Evolutionary conservation across 2,113 vertebrate genomes (phyloP), one percentile per base, ranked within the genome.

Genomic region (Chrysochloris asiatica): DNA sequence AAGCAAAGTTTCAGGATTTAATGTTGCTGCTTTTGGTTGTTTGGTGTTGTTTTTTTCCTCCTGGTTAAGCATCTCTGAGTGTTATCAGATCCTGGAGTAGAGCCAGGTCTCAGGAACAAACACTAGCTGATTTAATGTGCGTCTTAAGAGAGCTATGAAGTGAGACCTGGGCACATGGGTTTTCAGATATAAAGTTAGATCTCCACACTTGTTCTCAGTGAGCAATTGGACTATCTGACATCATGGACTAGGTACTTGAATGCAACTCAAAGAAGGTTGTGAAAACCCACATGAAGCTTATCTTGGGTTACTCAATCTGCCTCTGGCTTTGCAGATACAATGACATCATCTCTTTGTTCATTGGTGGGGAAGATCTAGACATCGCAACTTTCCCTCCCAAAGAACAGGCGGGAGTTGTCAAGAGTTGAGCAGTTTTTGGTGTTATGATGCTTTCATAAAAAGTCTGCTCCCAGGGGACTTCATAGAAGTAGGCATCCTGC

Each of bases 31-130:
- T 67, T 36, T 36, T 5, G 8, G 33, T 28, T 50, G 22, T 30
- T 30, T 26, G 26, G 22, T 61, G 3, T 75, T 28, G 41, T 50
- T 82, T 24, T 90, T 36, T 67, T 67, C 63, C 36, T 14, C 65
- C n/a, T 33, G 38, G 28, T 30, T 54, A 84, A 88, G 28, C 24
- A 38, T 83, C 69, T 50, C 45, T 78, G 43, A 81, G 52, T 28
- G 28, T 47, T 89, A 85, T 93, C 90, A 89, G 93, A 91, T 89
- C 38, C 78, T 88, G 79, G 71, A 50, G 21, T 13, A 2, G 33
- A 50, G 71, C n/a, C 54, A 72, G 88, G 36, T 48, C 33, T 8
- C 21, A 33, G 30, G 38, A 33, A 47, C 71, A 86, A 86, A 12
- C 85, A 80, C 38, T 0, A 28, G 77, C 82, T 91, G 90, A 87